Base-by-base conservation (phyloP, 2,888 invertebrate genomes). In the Ochlodes sylvanus region DNA sequence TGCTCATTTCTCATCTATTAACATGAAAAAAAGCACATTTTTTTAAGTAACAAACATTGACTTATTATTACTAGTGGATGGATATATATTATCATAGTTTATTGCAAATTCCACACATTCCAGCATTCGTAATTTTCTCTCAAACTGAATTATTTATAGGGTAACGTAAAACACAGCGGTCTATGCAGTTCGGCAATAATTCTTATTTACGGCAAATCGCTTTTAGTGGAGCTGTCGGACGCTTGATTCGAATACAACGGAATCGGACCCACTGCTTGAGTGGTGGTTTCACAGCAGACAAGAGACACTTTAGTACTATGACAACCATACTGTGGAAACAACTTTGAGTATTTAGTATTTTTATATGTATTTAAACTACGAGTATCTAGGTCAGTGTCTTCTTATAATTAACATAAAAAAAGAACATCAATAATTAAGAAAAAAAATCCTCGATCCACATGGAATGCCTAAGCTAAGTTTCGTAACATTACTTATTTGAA, bases 151-250 rank as follows among this genome's bases (percentile, higher is more conserved):
- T 12, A n/a, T 50, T 4, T 4, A 27, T 19, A 47, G 86, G 81
- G 86, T 90, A 90, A 89, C 91, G 88, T 85, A 85, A 88, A 91
- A 89, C 90, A 90, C 89, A 86, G 81, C 79, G 85, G 85, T 88
- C 86, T 84, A 85, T 88, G 87, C 88, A 87, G 86, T 89, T 90
- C 84, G 86, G 87, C 85, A 83, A 86, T 91, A 90, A 92, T 90
- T 88, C 90, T 90, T 88, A 88, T 91, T 92, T 92, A 92, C 90
- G 88, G 85, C 90, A 85, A 87, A 82, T 87, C 87, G 90, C 89
- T 92, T 92, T 92, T 92, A 91, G 89, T 88, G 86, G 83, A 80
- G 75, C 78, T 87, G 86, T 86, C 32, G 82, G 84, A 82, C 82
- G 76, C 63, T 70, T 70, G 68, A 75, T 73, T 73, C 80, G 83